Base-by-base conservation (phyloP, 2,888 invertebrate genomes). In the Phalera bucephala region DNA sequence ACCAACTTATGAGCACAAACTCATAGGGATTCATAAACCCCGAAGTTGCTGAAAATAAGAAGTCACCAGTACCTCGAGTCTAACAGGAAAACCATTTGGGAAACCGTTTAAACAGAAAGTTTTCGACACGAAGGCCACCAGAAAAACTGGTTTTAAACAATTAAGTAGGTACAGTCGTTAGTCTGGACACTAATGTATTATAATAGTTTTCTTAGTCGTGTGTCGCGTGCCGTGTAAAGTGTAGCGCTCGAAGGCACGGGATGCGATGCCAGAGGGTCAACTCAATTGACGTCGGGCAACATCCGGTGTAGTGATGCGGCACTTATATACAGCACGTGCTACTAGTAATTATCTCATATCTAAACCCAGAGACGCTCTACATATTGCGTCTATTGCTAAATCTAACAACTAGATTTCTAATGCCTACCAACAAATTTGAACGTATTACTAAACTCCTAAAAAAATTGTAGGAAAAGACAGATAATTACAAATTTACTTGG, bases 231-330 rank as follows among this genome's bases (percentile, higher is more conserved):
- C 62, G 61, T 52, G 62, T 60, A 60, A 57, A 71, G 54, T 58
- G 57, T 52, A 53, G 50, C 56, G 55, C 55, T 60, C 63, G 58
- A 73, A 65, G 69, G 65, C 63, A 75, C 81, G 83, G 80, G 78
- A 81, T 75, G 71, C 66, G 72, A 59, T 70, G 73, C 65, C 80
- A 77, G 80, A 75, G 84, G 87, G 87, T 86, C 87, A 87, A 87
- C 78, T 82, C 86, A 87, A 88, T 86, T 86, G 84, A 80, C 73
- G 80, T 68, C 75, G 80, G 70, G 72, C 65, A 66, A 80, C 84
- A 80, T 84, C 85, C 86, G 85, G 78, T 66, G 61, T 56, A 47
- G 55, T 68, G 71, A 64, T 62, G 68, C 64, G 70, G 55, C 67
- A 66, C 62, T 59, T 59, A 62, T 58, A 58, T 52, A 58, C 53